Evolutionary conservation across 2,888 invertebrate species (phyloP).

Genomic region (Phragmatobia fuliginosa): DNA sequence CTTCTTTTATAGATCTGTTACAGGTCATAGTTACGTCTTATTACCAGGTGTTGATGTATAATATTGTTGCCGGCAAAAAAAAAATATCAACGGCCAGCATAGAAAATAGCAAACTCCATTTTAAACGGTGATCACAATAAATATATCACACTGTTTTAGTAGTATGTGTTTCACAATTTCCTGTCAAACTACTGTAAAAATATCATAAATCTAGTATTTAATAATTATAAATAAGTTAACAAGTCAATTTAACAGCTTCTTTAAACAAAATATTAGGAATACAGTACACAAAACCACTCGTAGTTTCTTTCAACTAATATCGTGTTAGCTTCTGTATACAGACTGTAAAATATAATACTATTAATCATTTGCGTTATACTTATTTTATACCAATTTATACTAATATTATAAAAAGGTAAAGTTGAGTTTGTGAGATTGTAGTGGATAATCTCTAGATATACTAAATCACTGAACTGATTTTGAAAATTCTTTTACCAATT

Average conservation of each 20-base stretch:
- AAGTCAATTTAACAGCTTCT: slow-evolving; percentile 45
- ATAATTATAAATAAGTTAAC: slow-evolving; percentile 58
- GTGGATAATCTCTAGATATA: too few species aligned
- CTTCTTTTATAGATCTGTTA: slow-evolving; percentile 39
- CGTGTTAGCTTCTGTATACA: neutral
- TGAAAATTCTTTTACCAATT: too few species aligned
- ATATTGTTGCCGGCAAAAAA: slow-evolving; percentile 26
- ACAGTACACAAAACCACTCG: slow-evolving; percentile 58
- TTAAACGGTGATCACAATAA: slow-evolving; percentile 27
- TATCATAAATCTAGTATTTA: slow-evolving; percentile 33
- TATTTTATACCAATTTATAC: too few species aligned
- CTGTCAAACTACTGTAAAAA: slow-evolving; percentile 27
- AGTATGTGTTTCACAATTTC: slow-evolving; percentile 24
- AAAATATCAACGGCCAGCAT: slow-evolving; percentile 15
- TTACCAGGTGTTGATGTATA: slow-evolving; percentile 22
- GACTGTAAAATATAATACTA: neutral
- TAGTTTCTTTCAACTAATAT: neutral
- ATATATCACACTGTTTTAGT: slow-evolving; percentile 31
- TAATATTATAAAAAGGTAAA: too few species aligned
- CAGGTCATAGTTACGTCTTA: slow-evolving; percentile 25
- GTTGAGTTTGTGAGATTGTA: too few species aligned
- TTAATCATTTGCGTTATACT: neutral
- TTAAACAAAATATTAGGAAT: slow-evolving; percentile 56
- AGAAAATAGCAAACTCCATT: slow-evolving; percentile 31
- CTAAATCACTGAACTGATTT: too few species aligned